Conservation (phyloP, 2,797 vertebrate genomes). For the Falco concolor region DNA sequence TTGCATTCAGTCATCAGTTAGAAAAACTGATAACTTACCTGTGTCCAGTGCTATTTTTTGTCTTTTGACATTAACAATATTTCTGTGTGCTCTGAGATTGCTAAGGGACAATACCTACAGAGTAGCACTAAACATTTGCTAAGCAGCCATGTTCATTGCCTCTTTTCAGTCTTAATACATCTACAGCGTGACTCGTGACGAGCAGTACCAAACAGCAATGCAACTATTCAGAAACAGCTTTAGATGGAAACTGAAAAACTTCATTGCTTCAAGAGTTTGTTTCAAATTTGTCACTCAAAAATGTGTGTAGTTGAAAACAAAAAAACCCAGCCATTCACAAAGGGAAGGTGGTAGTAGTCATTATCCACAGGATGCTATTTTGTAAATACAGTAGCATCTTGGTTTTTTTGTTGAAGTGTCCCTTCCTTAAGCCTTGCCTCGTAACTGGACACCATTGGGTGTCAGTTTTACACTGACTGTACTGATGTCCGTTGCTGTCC, state of each 20-base stretch:
- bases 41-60: neutral
- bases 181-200: rapidly evolving
- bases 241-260: neutral
- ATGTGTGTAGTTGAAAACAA: neutral
- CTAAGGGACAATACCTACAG: neutral
- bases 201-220: neutral
- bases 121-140: neutral
- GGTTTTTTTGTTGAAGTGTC: neutral
- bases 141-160: neutral
- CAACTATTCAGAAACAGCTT: neutral
- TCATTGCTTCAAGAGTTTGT: neutral
- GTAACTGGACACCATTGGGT: too few relatives aligned
- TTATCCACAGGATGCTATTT: neutral
- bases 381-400: neutral
- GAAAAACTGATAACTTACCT: neutral
- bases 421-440: neutral
- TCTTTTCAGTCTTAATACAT: neutral
- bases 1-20: neutral
- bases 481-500: neutral
- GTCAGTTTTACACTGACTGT: neutral
- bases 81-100: neutral
- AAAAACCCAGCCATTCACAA: neutral
- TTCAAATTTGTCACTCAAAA: neutral
- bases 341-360: neutral
- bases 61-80: neutral